Evolutionary conservation across 2,888 invertebrate species (phyloP), one percentile per base, ranked within the genome.

Genomic region (Heteropelma amictum): DNA sequence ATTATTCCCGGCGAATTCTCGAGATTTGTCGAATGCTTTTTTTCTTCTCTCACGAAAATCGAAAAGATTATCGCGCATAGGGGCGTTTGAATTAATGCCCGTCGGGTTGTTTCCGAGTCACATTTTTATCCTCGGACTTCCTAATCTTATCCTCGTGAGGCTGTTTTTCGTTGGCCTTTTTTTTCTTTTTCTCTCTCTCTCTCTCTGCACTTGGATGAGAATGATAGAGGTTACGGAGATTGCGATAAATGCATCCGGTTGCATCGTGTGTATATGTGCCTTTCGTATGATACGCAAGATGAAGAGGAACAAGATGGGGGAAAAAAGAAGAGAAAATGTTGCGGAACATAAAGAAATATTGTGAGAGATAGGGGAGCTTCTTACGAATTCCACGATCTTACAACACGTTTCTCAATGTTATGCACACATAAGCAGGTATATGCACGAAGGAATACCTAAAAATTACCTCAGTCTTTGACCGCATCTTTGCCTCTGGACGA

Each of bases 321-420:
- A 33, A 21, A 58, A 12, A 4, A 14, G n/a, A n/a, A n/a, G n/a
- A 17, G n/a, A 38, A 8, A 12, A 49, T 7, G 30, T 23, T 3
- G 45, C 45, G 26, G 61, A 61, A 4, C 33, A 51, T 65, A 49
- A 51, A 54, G 26, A 56, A 61, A 72, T 61, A 33, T 67, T 54
- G 67, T 40, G 72, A 53, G 35, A 58, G 47, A 68, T 28, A 14
- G n/a, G 40, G 30, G 12, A 61, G 47, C 35, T 58, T 60, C 72
- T 69, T 53, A 61, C 67, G 73, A 76, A 79, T 77, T 79, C 77
- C 77, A 77, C 76, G 76, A 67, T 72, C 76, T 71, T 54, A 68
- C 70, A 77, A 76, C 73, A 77, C 65, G 68, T 74, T 53, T 47
- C 60, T 38, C 42, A 14, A 60, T 51, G 12, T 14, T 49, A 53